Conservation (phyloP, 1,140 invertebrate species). For the Panonychus citri region DNA sequence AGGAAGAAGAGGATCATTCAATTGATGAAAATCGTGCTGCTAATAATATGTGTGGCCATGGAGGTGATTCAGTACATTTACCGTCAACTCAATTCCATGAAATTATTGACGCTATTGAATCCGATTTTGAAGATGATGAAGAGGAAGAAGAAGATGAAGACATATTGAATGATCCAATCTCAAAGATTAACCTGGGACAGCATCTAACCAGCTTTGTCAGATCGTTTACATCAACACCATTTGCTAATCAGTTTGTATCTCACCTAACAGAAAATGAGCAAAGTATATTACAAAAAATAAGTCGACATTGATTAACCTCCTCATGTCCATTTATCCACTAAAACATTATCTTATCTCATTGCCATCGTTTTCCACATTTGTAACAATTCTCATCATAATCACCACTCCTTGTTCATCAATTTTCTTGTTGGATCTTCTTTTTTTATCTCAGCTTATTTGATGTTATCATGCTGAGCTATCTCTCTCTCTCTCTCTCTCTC, state of each 20-base stretch:
- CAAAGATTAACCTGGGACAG: constrained; percentile 32
- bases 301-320: too few species aligned
- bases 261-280: constrained; percentile 8
- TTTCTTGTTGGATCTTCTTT: too few species aligned
- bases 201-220: constrained; percentile 35
- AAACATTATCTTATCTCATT: too few species aligned
- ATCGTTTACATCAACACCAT: constrained; percentile 25
- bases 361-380: too few species aligned
- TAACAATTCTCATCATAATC: too few species aligned
- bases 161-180: constrained; percentile 33
- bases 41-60: neutral
- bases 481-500: too few species aligned
- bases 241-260: neutral
- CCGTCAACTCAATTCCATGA: neutral
- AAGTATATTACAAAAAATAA: constrained; percentile 1
- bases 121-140: constrained; percentile 5
- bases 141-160: constrained; percentile 29
- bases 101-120: constrained; percentile 3
- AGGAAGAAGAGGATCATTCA: constrained; percentile 17
- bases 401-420: too few species aligned
- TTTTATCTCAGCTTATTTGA: too few species aligned
- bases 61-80: neutral
- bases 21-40: neutral
- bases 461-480: too few species aligned
- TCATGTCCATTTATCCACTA: too few species aligned